These are phyloP conservation scores for Paratrypauchen microcephalus DNA, from an alignment of 2,797 vertebrate genomes.

Conservation along the genomic window DNA sequence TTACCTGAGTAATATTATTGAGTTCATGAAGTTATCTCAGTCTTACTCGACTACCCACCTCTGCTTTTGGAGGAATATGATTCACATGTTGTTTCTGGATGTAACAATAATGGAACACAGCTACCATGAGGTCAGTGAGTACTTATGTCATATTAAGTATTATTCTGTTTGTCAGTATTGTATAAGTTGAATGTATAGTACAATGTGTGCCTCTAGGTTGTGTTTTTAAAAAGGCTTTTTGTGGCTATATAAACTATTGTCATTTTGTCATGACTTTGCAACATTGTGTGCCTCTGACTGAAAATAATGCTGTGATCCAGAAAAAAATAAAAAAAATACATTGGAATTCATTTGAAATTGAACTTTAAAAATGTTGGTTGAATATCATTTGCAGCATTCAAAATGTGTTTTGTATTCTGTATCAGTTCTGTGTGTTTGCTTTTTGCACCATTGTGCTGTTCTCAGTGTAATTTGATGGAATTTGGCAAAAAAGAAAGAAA, in stretches of 20 bases:
- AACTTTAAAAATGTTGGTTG: not conserved
- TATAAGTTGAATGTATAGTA: constrained; percentile 58
- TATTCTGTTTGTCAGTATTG: constrained; percentile 33
- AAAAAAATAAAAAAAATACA: not conserved
- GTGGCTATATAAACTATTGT: not conserved
- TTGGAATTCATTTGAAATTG: not conserved
- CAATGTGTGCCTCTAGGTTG: constrained; percentile 56
- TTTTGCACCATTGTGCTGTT: constrained; percentile 29
- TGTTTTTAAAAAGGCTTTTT: constrained; percentile 28
- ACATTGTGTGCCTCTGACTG: not conserved
- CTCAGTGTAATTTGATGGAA: constrained; percentile 29
- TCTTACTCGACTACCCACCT: no score
- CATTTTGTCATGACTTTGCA: not conserved
- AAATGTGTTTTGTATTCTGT: constrained; percentile 23
- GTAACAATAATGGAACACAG: not conserved
- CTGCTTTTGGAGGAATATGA: constrained; percentile 62
- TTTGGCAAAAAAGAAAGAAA: constrained; percentile 31
- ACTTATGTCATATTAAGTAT: constrained; percentile 5
- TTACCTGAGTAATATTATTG: no score
- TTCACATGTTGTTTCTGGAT: constrained; percentile 20
- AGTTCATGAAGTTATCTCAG: no score
- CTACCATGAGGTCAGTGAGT: constrained; percentile 11
- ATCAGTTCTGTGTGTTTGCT: constrained; percentile 29
- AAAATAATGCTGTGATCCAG: not conserved
- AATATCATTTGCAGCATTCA: not conserved